Base-by-base conservation (phyloP, 2,888 invertebrate genomes). In the Herminia tarsipennalis region DNA sequence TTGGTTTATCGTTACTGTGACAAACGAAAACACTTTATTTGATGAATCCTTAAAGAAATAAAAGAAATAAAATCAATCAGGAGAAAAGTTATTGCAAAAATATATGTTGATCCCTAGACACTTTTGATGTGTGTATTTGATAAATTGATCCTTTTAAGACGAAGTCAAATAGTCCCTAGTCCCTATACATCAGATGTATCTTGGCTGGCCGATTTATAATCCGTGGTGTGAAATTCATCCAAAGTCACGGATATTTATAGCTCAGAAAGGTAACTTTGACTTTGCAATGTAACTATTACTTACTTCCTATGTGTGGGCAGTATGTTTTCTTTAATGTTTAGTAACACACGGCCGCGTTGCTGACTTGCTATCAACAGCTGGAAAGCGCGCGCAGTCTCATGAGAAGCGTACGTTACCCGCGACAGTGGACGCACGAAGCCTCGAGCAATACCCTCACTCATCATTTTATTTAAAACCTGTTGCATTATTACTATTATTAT, bases 371-470 rank as follows among this genome's bases (percentile, higher is more conserved):
- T 73, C 29, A 83, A 56, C 35, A 84, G 63, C 0, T 74, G 73
- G 50, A 82, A 73, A 0, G 85, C 84, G 2, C 81, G 73, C 1
- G 76, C 2, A 1, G 59, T 79, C 1, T 79, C 75, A 0, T 41
- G 27, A 1, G 78, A 55, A 0, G 54, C 37, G 45, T 70, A 84
- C 12, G 69, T 62, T 10, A 80, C 72, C 12, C 78, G 75, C 1
- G 83, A 63, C 36, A 87, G 54, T 0, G 86, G 86, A 0, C 81
- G 72, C 21, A 87, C 83, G 49, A 67, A 76, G 0, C 86, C 86
- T 0, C 56, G 52, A 0, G 65, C 41, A 2, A 87, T 83, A 2
- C 86, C 86, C 1, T 80, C 78, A 14, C 65, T 65, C 12, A 86
- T 29, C 44, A 80, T 20, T 1, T 36, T 2, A 13, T 77, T 79